Evolutionary conservation across 35 echinoderm and acorn worm species (phyloP).

Genomic region (Anneissia japonica): DNA sequence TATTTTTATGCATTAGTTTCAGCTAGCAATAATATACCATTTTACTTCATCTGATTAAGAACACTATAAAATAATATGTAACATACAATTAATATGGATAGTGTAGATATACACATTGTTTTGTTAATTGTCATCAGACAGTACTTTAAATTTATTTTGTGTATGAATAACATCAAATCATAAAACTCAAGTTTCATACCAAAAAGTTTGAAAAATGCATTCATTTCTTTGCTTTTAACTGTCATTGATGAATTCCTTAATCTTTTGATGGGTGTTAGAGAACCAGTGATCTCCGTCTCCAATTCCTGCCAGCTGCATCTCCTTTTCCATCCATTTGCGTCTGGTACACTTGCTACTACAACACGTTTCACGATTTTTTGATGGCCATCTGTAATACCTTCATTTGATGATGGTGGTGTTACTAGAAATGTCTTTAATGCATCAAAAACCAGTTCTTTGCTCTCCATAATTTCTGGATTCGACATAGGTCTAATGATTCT

Average conservation of each 20-base stretch:
- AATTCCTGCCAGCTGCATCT: constrained; percentile 8
- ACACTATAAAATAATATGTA: no score
- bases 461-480: no score
- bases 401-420: background rate
- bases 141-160: no score
- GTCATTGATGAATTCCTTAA: constrained; percentile 19
- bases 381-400: background rate
- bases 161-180: background rate
- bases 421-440: background rate
- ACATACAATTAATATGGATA: no score
- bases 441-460: background rate
- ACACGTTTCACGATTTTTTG: background rate
- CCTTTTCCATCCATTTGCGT: background rate
- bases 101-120: no score
- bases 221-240: constrained; percentile 35
- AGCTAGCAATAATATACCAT: no score
- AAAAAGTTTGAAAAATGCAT: constrained; percentile 37
- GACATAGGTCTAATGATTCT: no score
- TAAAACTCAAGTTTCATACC: constrained; percentile 9
- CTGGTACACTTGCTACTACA: background rate
- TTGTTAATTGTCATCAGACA: no score
- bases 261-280: constrained; percentile 14
- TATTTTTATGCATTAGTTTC: no score
- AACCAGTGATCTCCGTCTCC: background rate
- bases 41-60: no score